A percentile compares a stretch with the other conserved stretches of the same genome.
These are phyloP conservation scores for Squalus acanthias DNA, from an alignment of 2,797 vertebrate species.

Conservation along the genomic window DNA sequence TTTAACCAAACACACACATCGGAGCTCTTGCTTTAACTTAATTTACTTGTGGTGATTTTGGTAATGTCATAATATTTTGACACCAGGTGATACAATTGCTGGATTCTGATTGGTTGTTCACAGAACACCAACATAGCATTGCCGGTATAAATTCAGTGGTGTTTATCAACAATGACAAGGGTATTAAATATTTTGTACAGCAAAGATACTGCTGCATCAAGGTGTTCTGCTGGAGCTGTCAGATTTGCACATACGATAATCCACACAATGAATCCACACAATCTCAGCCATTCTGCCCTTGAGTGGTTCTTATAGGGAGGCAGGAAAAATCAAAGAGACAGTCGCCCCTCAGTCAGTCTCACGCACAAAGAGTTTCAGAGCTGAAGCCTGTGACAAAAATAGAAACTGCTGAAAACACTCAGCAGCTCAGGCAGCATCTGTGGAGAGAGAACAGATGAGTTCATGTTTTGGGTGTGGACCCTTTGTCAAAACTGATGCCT, in stretches of 20 bases:
- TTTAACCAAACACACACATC: not conserved
- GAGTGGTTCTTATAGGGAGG: not conserved
- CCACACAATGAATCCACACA: not conserved
- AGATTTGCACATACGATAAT: not conserved
- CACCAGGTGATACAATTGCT: not conserved
- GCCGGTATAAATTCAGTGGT: not conserved
- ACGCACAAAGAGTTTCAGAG: not conserved
- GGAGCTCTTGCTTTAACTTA: not conserved
- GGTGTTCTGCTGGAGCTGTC: not conserved
- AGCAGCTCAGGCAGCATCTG: not conserved
- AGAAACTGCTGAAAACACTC: not conserved
- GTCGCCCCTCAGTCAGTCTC: not conserved
- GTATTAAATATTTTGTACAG: not conserved
- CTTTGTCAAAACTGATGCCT: not conserved
- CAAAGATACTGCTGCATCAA: not conserved
- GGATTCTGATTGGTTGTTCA: not conserved
- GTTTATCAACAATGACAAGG: not conserved
- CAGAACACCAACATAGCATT: not conserved
- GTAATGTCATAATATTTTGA: too few relatives aligned
- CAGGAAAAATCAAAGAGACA: not conserved
- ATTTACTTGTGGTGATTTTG: not conserved
- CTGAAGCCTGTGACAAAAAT: not conserved
- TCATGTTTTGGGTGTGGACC: not conserved
- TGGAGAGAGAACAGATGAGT: not conserved
- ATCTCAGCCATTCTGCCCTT: not conserved